These are phyloP conservation scores for Lontra canadensis DNA, from an alignment of 2,113 vertebrate genomes.

Conservation along the genomic window DNA sequence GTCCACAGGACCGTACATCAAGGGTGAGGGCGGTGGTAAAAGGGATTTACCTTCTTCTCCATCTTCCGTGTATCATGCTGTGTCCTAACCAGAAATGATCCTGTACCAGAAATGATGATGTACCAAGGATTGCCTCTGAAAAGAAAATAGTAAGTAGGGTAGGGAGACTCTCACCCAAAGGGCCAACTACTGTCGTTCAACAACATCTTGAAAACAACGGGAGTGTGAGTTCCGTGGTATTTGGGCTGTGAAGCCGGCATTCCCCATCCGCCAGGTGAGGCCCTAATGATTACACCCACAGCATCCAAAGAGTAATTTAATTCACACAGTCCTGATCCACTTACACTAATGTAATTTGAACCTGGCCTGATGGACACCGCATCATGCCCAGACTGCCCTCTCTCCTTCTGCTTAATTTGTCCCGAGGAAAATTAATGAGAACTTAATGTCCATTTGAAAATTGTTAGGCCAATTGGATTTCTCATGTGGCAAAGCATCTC, in stretches of 20 bases:
- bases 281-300: neutral
- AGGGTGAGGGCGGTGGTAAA: neutral
- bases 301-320: neutral
- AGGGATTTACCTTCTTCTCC: neutral
- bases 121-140: neutral
- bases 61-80: neutral
- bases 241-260: neutral
- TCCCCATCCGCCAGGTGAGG: neutral
- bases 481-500: neutral
- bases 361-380: neutral
- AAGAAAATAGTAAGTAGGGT: neutral
- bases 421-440: constrained; percentile 3
- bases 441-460: neutral
- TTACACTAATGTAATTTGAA: neutral
- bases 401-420: neutral
- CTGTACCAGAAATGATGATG: neutral
- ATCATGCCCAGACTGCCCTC: neutral
- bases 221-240: neutral
- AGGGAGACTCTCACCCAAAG: neutral
- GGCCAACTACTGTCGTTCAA: neutral
- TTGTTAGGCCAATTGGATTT: neutral
- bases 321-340: neutral
- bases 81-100: neutral
- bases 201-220: neutral
- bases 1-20: too few species aligned